Evolutionary conservation across 1,140 invertebrate species (phyloP).

Genomic region (Heliconius eleuchia): DNA sequence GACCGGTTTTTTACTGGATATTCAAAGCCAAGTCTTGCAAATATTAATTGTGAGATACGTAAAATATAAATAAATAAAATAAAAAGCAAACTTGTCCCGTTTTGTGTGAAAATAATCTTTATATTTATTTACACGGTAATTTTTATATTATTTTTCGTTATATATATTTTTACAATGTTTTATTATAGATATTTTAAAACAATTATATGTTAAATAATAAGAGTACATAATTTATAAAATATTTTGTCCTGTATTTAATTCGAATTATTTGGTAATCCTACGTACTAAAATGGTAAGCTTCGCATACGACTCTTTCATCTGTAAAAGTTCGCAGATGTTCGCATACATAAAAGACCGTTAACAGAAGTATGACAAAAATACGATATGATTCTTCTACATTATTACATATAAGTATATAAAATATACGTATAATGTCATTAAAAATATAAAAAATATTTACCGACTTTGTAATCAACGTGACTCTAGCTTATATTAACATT

Average conservation of each 20-base stretch:
- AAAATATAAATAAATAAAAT: no score
- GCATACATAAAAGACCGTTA: constrained; percentile 33
- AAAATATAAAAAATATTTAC: no score
- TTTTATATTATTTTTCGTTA: neutral
- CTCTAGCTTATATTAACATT: no score
- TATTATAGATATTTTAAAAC: neutral
- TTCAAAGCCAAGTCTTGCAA: neutral
- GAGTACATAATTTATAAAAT: neutral
- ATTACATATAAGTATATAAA: neutral
- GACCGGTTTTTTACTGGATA: neutral
- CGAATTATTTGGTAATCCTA: neutral
- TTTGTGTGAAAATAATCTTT: no score
- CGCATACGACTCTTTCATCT: constrained; percentile 53
- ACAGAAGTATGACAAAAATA: constrained; percentile 14
- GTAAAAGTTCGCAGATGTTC: constrained; percentile 51
- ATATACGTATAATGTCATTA: no score
- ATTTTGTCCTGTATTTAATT: neutral
- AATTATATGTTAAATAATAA: neutral
- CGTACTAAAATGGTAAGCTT: constrained; percentile 28
- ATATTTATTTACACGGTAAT: no score
- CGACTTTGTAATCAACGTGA: no score
- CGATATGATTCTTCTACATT: neutral
- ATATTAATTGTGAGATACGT: neutral
- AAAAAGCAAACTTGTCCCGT: no score
- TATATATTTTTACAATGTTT: no score